phyloP scores from a whole-genome alignment of 2,113 vertebrate genomes.

The Callorhinus ursinus region DNA sequence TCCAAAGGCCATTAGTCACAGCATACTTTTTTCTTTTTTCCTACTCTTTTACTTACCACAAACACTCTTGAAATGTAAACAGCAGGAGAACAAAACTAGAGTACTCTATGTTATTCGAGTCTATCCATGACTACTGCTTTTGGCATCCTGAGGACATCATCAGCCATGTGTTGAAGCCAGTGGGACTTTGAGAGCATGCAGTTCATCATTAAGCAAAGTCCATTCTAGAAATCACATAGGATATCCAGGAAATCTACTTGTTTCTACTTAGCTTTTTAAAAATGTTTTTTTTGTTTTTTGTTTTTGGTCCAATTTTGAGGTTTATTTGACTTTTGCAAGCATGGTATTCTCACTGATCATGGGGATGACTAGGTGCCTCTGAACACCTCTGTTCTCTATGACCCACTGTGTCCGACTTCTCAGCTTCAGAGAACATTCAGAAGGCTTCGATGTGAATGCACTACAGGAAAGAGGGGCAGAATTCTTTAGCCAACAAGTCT shows the following conservation, averaged over 20 bases:
- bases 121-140: fast-evolving
- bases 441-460: background rate
- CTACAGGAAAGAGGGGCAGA: background rate
- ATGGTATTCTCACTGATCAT: fast-evolving
- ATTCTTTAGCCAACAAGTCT: background rate
- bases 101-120: fast-evolving
- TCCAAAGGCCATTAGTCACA: conserved; percentile 40
- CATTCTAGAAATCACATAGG: background rate
- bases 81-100: background rate
- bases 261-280: background rate
- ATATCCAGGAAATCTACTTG: background rate
- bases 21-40: background rate
- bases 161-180: background rate
- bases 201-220: background rate
- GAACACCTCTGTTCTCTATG: background rate
- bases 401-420: background rate
- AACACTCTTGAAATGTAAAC: background rate
- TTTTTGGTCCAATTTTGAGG: background rate
- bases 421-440: too few species aligned
- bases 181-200: fast-evolving
- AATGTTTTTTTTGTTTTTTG: background rate
- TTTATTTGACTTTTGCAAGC: background rate
- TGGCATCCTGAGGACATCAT: fast-evolving
- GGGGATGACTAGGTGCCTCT: background rate
- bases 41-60: background rate